Conservation (phyloP, 2,113 vertebrate genomes). For the Anseranas semipalmata region DNA sequence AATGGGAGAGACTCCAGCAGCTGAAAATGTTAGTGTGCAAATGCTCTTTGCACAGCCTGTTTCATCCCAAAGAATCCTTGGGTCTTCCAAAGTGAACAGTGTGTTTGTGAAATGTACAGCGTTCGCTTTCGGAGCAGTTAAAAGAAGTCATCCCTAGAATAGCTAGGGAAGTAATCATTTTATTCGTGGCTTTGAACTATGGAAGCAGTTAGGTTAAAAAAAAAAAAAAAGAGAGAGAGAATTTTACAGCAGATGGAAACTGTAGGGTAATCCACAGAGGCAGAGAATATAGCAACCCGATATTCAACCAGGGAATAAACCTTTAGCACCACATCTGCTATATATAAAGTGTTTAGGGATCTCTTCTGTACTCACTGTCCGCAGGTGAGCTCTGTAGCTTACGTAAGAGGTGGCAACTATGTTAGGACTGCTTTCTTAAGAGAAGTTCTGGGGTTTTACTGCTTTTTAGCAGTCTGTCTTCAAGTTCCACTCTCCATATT, state of each 20-base stretch:
- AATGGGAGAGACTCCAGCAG: not conserved
- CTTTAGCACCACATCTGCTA: not conserved
- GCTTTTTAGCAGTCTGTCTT: not conserved
- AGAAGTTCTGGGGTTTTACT: not conserved
- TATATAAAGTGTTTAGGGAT: not conserved
- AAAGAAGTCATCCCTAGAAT: not conserved
- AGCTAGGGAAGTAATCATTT: accelerated
- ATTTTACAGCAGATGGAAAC: not conserved
- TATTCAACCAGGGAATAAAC: not conserved
- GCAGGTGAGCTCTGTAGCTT: not conserved
- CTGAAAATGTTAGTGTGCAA: not conserved
- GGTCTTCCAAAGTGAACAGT: not conserved
- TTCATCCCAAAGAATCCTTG: not conserved
- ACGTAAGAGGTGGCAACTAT: accelerated
- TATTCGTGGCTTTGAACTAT: not conserved
- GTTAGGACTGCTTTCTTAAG: not conserved
- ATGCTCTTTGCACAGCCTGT: not conserved
- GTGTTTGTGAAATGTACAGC: not conserved
- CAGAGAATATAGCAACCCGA: not conserved
- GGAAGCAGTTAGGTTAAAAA: not conserved
- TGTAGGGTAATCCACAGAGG: not conserved
- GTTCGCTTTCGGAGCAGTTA: not conserved
- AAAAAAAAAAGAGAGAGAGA: not conserved
- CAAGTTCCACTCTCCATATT: not conserved
- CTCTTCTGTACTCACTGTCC: accelerated